Evolutionary conservation across 1,140 invertebrate genomes (phyloP), one percentile per base, ranked within the genome.

Genomic region (Gryon sp.): DNA sequence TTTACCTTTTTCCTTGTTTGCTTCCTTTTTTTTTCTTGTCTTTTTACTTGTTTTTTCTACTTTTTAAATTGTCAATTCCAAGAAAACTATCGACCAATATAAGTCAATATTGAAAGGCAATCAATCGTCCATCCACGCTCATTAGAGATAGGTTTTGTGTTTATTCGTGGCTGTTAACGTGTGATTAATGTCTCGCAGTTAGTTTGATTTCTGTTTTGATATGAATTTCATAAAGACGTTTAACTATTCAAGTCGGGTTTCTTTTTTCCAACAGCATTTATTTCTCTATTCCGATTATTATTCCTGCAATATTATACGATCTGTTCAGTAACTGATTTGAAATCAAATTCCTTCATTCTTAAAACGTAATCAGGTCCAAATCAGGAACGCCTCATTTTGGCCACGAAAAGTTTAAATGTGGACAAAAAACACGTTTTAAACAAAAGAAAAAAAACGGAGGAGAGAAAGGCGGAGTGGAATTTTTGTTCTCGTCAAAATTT

Each of bases 401-500:
- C n/a, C n/a, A n/a, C n/a, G n/a, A n/a, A n/a, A n/a, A n/a, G n/a
- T n/a, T n/a, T n/a, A n/a, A n/a, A n/a, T n/a, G n/a, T n/a, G n/a
- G n/a, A n/a, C n/a, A n/a, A n/a, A n/a, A n/a, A n/a, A n/a, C n/a
- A n/a, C n/a, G n/a, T n/a, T n/a, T n/a, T 7, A 2, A 38, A 0
- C 14, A 4, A 15, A 38, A 16, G 7, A 19, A 19, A 19, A 40
- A 19, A 9, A 24, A 3, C 7, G 3, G 22, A 3, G 7, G 22
- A 3, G 7, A 24, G 22, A 24, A 24, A 7, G 7, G 7, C 3
- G 3, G 22, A 24, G 22, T 24, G 12, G 20, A 46, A 24, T 24
- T 53, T 66, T 53, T n/a, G n/a, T n/a, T n/a, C n/a, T 46, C 50
- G 40, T 26, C 26, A 41, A 48, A 62, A 22, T 62, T 50, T 50